Base-by-base conservation (phyloP, 2,113 vertebrate species). In the Megalops atlanticus region DNA sequence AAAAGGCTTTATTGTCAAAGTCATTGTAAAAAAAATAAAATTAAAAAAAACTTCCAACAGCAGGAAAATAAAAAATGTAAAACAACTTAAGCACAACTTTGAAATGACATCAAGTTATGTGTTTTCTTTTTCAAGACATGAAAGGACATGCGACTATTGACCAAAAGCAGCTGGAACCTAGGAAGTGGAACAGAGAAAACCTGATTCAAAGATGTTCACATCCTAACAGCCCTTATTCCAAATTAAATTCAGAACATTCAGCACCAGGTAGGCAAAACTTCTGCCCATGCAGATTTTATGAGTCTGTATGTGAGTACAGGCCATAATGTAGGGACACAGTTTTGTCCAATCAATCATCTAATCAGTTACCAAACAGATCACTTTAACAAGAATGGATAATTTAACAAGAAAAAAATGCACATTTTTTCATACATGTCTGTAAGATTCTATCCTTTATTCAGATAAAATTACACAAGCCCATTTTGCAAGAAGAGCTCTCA, bases 21-120 rank as follows among this genome's bases (percentile, higher is more conserved):
- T 89, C 90, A 92, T 91, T 90, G 87, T 91, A 92, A 90, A 93
- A 91, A 93, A 90, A 82, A 91, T 89, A 91, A 91, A 89, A 88
- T 89, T 89, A 91, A 91, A 89, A 88, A 89, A 91, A 92, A 83
- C 90, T 93, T 90, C 90, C 84, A 83, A 93, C 93, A 94, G 92
- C 91, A 93, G 91, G 92, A 93, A 92, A 91, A n/a, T n/a, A n/a
- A n/a, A n/a, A n/a, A n/a, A 90, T 87, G 77, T 91, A 89, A 84
- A 81, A 86, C 88, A 84, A 88, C 85, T 90, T 93, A 92, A 92
- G 87, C 92, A 94, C 89, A 91, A 87, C 85, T 88, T 85, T 87
- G 87, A 89, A 89, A 84, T 89, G 88, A 86, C 88, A 73, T 84
- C 87, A 27, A 64, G 11, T 64, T 64, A 10, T 74, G 83, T 81